These are phyloP conservation scores for Omphaloscelis lunosa DNA, from an alignment of 2,888 invertebrate species.

Conservation along the genomic window DNA sequence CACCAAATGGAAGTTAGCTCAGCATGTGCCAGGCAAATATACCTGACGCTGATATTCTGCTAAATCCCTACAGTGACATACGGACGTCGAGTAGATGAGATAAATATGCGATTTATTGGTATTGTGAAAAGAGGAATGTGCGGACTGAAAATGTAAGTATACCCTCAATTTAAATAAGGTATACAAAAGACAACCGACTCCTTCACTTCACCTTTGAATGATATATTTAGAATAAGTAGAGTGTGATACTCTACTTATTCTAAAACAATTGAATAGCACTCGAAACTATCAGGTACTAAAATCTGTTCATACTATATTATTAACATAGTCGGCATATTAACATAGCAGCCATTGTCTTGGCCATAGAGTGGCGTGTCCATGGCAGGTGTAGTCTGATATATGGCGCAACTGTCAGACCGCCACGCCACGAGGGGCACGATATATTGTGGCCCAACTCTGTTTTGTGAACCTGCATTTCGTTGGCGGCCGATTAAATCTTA, in stretches of 20 bases:
- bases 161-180: no score
- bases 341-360: constrained; percentile 50
- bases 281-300: constrained; percentile 41
- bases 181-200: constrained; percentile 7
- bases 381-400: constrained; percentile 49
- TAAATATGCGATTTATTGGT: no score
- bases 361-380: constrained; percentile 44
- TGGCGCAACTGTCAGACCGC: constrained; percentile 39
- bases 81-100: no score
- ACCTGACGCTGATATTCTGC: no score
- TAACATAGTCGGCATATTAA: constrained; percentile 38
- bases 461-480: constrained; percentile 48
- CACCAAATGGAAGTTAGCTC: no score
- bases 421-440: constrained; percentile 31
- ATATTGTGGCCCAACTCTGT: constrained; percentile 19
- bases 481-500: constrained; percentile 44
- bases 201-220: constrained; percentile 15
- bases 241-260: constrained; percentile 27
- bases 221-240: constrained; percentile 21
- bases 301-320: constrained; percentile 51
- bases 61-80: no score
- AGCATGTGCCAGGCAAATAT: no score
- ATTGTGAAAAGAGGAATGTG: no score
- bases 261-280: constrained; percentile 33
- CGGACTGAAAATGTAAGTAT: no score